Percentiles rank a stretch among this genome's conserved stretches.
Evolutionary conservation across 2,113 vertebrate species (phyloP).

Genomic region (Tamias sibiricus): DNA sequence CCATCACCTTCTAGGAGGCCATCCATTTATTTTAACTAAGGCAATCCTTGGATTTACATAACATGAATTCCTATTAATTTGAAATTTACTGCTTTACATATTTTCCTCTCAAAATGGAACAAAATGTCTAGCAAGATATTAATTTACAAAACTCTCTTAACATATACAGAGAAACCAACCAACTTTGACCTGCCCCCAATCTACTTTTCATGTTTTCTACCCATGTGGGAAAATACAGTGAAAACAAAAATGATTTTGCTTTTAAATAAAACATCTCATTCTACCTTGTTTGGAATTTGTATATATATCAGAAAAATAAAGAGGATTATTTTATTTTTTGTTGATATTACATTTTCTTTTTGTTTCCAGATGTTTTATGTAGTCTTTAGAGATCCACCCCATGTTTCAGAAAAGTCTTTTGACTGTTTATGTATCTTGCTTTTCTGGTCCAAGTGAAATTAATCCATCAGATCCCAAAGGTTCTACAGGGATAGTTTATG

Average conservation of each 20-base stretch:
- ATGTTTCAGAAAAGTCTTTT: constrained; percentile 28
- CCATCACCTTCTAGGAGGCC: not conserved
- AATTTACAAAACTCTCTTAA: constrained; percentile 47
- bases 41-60: not conserved
- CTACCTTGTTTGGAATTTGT: constrained; percentile 27
- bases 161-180: constrained; percentile 23
- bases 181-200: constrained; percentile 23
- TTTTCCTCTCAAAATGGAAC: constrained; percentile 39
- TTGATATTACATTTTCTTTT: constrained; percentile 10
- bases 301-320: constrained; percentile 17
- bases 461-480: constrained; percentile 34
- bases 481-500: not conserved
- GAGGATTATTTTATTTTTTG: constrained; percentile 6
- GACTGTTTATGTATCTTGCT: constrained; percentile 29
- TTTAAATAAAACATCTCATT: constrained; percentile 52
- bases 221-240: constrained; percentile 21
- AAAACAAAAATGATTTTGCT: not conserved
- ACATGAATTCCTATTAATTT: constrained; percentile 25
- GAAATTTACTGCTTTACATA: constrained; percentile 35
- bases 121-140: constrained; percentile 41
- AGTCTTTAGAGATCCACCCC: not conserved
- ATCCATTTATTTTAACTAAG: constrained; percentile 44
- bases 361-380: constrained; percentile 8
- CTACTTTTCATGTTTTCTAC: constrained; percentile 16
- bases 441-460: constrained; percentile 56